Base-by-base conservation (phyloP, 2,888 invertebrate genomes). In the Nomada flava region DNA sequence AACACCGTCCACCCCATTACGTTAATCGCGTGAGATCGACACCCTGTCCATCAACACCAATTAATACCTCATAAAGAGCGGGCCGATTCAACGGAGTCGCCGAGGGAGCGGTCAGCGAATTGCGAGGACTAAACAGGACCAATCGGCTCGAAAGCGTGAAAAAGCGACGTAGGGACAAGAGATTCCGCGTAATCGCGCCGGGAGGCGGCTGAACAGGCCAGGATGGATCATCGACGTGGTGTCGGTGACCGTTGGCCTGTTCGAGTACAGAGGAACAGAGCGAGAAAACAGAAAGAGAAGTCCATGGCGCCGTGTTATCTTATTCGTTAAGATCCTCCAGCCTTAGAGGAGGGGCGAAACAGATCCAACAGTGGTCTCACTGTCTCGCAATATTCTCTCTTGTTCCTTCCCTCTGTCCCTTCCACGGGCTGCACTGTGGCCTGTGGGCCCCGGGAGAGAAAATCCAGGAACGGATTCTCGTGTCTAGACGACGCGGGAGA, bases 261-360 rank as follows among this genome's bases (percentile, higher is more conserved):
- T 90, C 77, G 85, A 42, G 36, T 53, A 70, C 72, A 75, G 59
- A 70, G 70, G 64, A 53, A 55, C 59, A 62, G 52, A 26, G 50
- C 65, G 55, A 79, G 26, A 55, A 50, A 18, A 59, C 52, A 55
- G 53, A 59, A 52, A 73, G 79, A 70, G 79, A 89, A 86, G 88
- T 90, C 89, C 88, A 86, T 93, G 93, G 93, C 92, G 93, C 92
- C 91, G 91, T 83, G 90, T 92, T 93, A 93, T 93, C 93, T 92
- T 88, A 85, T 92, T 91, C 90, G 91, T 90, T 91, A 92, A 92
- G 93, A 92, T 92, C 92, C 92, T 90, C 89, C 82, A 65, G 85
- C 86, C 83, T 63, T 77, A 26, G 80, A 47, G 53, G 79, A 72
- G 84, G 62, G 82, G 75, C 76, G 82, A 82, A 78, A 82, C 80